Percentiles rank a stretch among this genome's conserved stretches.
These are phyloP conservation scores for Margarornis squamiger DNA, from an alignment of 2,797 vertebrate genomes.

Conservation along the genomic window DNA sequence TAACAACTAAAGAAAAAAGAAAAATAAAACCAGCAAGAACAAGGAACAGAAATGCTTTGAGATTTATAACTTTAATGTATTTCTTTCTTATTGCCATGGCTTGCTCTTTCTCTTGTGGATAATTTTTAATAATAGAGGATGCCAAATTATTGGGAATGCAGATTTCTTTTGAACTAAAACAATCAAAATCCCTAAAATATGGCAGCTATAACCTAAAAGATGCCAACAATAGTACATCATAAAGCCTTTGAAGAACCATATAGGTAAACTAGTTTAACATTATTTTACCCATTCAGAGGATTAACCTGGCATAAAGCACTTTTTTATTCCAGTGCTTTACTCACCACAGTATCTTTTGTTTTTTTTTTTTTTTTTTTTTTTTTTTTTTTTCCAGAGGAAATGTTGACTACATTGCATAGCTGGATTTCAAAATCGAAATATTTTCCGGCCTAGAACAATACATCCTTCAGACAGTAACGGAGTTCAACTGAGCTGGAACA, in stretches of 20 bases:
- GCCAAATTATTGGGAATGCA: background rate
- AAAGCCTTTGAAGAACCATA: background rate
- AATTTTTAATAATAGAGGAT: background rate
- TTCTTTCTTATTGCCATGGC: background rate
- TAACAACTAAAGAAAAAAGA: background rate
- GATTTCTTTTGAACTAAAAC: slow-evolving; percentile 21
- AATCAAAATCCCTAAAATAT: background rate
- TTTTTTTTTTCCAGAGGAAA: background rate
- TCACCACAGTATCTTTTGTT: background rate
- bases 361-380: background rate
- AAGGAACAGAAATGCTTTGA: background rate
- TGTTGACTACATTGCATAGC: background rate
- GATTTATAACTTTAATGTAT: background rate
- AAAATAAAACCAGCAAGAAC: background rate
- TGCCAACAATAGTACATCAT: background rate
- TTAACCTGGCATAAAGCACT: background rate
- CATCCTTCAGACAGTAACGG: slow-evolving; percentile 1
- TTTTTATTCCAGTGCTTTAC: background rate
- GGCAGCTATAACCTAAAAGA: background rate
- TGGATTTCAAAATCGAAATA: slow-evolving; percentile 23
- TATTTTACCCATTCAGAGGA: background rate
- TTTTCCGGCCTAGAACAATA: slow-evolving; percentile 11
- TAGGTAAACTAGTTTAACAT: background rate
- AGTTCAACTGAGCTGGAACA: slow-evolving; percentile 2
- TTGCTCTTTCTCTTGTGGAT: slow-evolving; percentile 9